These are phyloP conservation scores for Caenorhabditis latens DNA, from an alignment of 1,140 invertebrate species.

Conservation along the genomic window DNA sequence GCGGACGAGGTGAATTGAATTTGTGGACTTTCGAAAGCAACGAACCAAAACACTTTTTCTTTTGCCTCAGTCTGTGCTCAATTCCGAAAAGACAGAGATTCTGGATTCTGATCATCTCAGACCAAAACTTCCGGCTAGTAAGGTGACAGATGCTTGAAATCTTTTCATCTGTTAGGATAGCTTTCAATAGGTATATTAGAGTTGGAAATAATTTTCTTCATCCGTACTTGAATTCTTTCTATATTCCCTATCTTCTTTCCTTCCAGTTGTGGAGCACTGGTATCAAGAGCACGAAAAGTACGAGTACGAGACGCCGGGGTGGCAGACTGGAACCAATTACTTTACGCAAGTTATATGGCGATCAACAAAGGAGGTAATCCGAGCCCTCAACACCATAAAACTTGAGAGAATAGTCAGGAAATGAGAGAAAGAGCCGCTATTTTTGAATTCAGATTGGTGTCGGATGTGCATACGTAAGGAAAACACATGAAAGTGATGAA, in stretches of 20 bases:
- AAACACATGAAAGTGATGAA: conserved; percentile 35
- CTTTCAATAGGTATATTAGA: no score
- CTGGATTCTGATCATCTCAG: conserved; percentile 19
- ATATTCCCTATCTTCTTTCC: neutral
- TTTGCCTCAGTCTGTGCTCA: conserved; percentile 13
- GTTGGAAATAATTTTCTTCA: neutral
- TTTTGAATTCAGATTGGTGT: conserved; percentile 64
- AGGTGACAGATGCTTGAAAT: no score
- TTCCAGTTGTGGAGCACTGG: conserved; percentile 74
- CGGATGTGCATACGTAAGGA: conserved; percentile 60
- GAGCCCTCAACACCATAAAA: neutral
- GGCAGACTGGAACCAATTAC: conserved; percentile 77
- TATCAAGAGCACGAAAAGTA: conserved; percentile 75
- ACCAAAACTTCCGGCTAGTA: neutral
- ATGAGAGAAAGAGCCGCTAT: neutral
- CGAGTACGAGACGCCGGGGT: conserved; percentile 77
- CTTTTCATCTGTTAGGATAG: neutral
- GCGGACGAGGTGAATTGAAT: conserved; percentile 33
- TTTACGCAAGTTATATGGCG: conserved; percentile 77
- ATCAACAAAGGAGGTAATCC: conserved; percentile 72
- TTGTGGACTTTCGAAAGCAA: conserved; percentile 50
- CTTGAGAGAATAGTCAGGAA: neutral
- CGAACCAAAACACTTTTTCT: conserved; percentile 44
- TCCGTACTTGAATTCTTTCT: neutral
- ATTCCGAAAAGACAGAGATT: neutral